Evolutionary conservation across 2,113 vertebrate genomes (phyloP).

Genomic region (Carlito syrichta): DNA sequence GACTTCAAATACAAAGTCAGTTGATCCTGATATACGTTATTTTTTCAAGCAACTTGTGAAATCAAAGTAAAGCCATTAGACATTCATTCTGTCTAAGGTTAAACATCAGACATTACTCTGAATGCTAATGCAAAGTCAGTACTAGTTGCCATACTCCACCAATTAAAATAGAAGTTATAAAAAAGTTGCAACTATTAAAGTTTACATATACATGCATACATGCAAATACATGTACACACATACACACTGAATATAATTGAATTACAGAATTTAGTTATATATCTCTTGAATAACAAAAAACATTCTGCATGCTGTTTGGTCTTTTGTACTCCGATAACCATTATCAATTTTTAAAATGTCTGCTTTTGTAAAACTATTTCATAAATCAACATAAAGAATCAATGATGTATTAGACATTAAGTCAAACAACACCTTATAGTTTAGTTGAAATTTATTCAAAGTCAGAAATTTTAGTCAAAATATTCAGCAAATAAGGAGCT

Average conservation of each 20-base stretch:
- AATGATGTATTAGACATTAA: neutral
- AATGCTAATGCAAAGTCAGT: neutral
- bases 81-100: neutral
- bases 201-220: neutral
- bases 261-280: neutral
- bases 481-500: neutral
- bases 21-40: neutral
- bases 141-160: neutral
- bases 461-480: neutral
- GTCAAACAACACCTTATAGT: neutral
- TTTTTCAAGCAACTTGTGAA: neutral
- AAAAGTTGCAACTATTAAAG: neutral
- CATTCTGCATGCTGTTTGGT: neutral
- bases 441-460: neutral
- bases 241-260: neutral
- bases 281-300: neutral
- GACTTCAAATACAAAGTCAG: neutral
- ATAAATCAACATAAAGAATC: neutral
- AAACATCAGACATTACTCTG: neutral
- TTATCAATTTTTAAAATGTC: neutral
- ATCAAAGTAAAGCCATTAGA: neutral
- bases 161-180: neutral
- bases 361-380: neutral
- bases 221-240: neutral
- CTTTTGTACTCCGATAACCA: neutral